Conservation (phyloP, 53 echinoderm and acorn worm species). For the Echinometra lucunter region DNA sequence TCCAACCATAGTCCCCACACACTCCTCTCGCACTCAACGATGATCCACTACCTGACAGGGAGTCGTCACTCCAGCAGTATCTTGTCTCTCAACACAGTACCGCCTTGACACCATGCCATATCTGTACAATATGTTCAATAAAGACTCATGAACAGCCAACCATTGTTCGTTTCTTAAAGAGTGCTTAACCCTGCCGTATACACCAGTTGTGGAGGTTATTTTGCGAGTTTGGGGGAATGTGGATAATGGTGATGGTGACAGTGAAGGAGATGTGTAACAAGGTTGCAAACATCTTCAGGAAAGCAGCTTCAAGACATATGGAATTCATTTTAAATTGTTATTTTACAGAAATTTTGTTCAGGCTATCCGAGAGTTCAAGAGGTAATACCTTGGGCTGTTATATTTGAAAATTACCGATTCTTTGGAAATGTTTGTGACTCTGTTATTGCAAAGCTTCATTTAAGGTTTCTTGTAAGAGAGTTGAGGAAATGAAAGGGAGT, state of each 20-base stretch:
- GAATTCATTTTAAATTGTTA: too few species aligned
- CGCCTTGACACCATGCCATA: slow-evolving; percentile 22
- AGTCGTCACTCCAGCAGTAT: neutral
- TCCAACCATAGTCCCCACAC: neutral
- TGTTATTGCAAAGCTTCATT: neutral
- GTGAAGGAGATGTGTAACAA: neutral
- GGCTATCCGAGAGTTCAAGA: neutral
- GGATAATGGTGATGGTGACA: neutral
- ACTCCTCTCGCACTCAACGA: slow-evolving; percentile 22
- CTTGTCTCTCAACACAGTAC: neutral
- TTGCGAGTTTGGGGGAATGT: neutral
- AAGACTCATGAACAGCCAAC: slow-evolving; percentile 29
- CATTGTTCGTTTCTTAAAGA: neutral
- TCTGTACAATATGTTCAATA: slow-evolving; percentile 41
- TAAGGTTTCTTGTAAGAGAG: too few species aligned
- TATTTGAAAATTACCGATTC: neutral
- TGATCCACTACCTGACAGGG: neutral
- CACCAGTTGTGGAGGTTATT: neutral
- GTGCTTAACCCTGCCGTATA: neutral
- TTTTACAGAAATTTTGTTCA: too few species aligned
- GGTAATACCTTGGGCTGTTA: neutral
- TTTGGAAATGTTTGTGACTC: neutral
- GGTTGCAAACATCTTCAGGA: neutral
- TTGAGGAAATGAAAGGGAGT: too few species aligned
- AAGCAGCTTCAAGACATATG: neutral